Percentiles rank a stretch among this genome's conserved stretches.
Evolutionary conservation across 2,888 invertebrate genomes (phyloP).

Genomic region (Allolobophora icterica): DNA sequence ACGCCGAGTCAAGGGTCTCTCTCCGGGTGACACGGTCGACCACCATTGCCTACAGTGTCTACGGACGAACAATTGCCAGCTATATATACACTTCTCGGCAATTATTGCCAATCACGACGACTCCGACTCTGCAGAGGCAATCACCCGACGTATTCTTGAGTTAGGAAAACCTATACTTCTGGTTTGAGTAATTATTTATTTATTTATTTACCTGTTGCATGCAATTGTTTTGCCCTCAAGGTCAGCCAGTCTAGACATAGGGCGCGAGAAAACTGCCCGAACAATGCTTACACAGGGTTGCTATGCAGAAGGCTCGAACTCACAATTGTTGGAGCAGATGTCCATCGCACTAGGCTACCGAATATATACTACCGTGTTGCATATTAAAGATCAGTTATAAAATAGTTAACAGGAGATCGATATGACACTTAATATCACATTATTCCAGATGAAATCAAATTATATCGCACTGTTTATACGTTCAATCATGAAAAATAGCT

Average conservation of each 20-base stretch:
- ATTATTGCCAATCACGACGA: constrained; percentile 17
- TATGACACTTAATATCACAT: too few species aligned
- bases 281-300: too few species aligned
- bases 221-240: not conserved
- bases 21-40: not conserved
- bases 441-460: too few species aligned
- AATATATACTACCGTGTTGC: too few species aligned
- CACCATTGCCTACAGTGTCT: not conserved
- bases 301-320: not conserved
- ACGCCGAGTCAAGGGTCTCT: constrained; percentile 6
- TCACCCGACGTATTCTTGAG: not conserved
- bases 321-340: too few species aligned
- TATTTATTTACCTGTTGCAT: not conserved
- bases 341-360: too few species aligned
- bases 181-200: not conserved
- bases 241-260: not conserved
- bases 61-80: not conserved
- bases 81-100: not conserved
- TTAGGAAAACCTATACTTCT: not conserved
- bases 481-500: too few species aligned
- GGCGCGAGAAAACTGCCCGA: not conserved
- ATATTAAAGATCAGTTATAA: too few species aligned
- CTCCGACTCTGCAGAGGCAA: not conserved
- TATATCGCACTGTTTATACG: too few species aligned
- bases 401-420: too few species aligned